Base-by-base conservation (phyloP, 2,888 invertebrate species). In the Drosophila setosimentum region DNA sequence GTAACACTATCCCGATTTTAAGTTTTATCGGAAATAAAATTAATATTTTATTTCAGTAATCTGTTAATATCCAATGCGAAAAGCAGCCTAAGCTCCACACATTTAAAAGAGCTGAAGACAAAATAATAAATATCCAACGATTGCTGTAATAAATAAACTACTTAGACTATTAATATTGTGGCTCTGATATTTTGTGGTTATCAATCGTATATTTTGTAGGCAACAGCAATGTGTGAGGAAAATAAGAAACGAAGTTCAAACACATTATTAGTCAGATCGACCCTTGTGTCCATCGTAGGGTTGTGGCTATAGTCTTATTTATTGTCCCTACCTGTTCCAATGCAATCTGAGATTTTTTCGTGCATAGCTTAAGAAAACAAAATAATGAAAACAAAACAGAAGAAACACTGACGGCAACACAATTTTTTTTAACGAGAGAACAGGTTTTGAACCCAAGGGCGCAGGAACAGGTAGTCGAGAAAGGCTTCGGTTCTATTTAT, bases 261-360 rank as follows among this genome's bases (percentile, higher is more conserved):
- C 49, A n/a, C 57, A 68, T 62, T 49, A 50, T 68, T 45, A 72
- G 42, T 40, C 61, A 49, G 54, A 40, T 48, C 64, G 64, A 59
- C 54, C 73, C 49, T 60, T 61, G 32, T 24, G 37, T 42, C 35
- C 30, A 63, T 51, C 32, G 54, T 65, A 60, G 70, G 55, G 78
- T 57, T 69, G 40, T 35, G 55, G 50, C 73, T 55, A 53, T 75
- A 62, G 69, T 72, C 61, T 72, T 75, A 59, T 71, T 69, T 68
- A 57, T 74, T 49, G 61, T 72, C 66, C 69, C 78, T 84, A 84
- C 84, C 84, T 85, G 87, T 85, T 82, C 64, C 59, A 75, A 84
- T 85, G 84, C 73, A 87, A 85, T 83, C 71, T 68, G 81, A 87
- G 87, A 87, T 80, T 85, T 76, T 80, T 37, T 55, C 68, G 73